Evolutionary conservation across 2,113 vertebrate genomes (phyloP), one percentile per base, ranked within the genome.

Genomic region (Catharus fuscescens): DNA sequence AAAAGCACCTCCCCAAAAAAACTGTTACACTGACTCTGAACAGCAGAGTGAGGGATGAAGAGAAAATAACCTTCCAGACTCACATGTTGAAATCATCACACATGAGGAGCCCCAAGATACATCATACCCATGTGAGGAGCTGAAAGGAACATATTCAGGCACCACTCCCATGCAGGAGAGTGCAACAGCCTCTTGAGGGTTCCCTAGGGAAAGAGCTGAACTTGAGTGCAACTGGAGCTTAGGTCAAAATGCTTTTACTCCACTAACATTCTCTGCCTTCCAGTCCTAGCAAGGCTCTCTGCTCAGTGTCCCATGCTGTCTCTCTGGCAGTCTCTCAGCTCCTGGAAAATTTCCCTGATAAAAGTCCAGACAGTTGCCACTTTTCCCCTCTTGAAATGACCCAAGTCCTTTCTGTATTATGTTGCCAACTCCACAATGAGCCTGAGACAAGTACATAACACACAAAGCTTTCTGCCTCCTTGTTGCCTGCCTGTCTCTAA

Each of bases 251-350:
- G 36, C 66, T 42, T 80, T 73, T 11, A 32, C 21, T n/a, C 15
- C 45, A 15, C 3, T 36, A 32, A 62, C 32, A 42, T 32, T 48
- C 57, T 60, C 45, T 26, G 31, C 21, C 73, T 52, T 29, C 31
- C 47, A 40, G 21, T 12, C 23, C 9, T 38, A 67, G 29, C 57
- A 64, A 38, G 28, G 45, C 56, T 71, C 31, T 17, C 36, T 47
- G 18, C 50, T 29, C 62, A 18, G 15, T 50, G 54, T 14, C 38
- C 70, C 0, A 0, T 25, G 28, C 38, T 40, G 38, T 21, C 42
- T 34, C 73, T 54, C 72, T 24, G 65, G n/a, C 69, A 47, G 18
- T 23, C 69, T 65, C 71, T 80, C 40, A 56, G n/a, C 72, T 40
- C 62, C 28, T 53, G 57, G 61, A 81, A 81, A 87, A 81, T 56